Percentiles rank a stretch among this genome's conserved stretches.
phyloP scores from a whole-genome alignment of 2,797 vertebrate species.

The Hippocampus kuda region DNA sequence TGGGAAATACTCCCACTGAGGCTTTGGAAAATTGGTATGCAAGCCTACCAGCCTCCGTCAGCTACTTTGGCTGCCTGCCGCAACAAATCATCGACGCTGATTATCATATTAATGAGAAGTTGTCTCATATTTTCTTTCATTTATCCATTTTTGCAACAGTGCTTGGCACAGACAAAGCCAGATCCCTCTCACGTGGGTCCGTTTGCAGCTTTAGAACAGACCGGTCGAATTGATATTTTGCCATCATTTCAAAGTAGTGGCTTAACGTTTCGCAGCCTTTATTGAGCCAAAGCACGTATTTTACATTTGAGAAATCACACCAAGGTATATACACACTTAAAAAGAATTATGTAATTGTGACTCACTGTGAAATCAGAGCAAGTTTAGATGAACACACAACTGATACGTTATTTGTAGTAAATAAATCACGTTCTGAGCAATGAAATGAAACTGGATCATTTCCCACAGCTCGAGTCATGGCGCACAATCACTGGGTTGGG shows the following conservation, averaged over 20 bases:
- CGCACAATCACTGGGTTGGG: no score
- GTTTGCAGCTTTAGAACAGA: no score
- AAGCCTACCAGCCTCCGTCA: constrained; percentile 43
- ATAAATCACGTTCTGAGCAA: no score
- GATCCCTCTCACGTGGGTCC: constrained; percentile 16
- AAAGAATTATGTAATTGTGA: background rate
- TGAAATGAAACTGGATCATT: no score
- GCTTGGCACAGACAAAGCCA: constrained; percentile 56
- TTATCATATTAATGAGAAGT: constrained; percentile 67
- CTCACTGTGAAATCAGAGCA: no score
- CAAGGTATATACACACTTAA: background rate
- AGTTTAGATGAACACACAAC: constrained; percentile 19
- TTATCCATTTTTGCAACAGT: constrained; percentile 38
- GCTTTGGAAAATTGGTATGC: constrained; percentile 18
- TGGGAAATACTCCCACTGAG: constrained; percentile 17
- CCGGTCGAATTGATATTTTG: no score
- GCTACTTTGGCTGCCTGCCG: constrained; percentile 57
- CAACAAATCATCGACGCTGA: constrained; percentile 55
- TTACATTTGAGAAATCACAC: background rate
- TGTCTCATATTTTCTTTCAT: constrained; percentile 50
- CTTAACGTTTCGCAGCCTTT: no score
- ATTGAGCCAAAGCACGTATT: no score
- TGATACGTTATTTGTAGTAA: constrained; percentile 8
- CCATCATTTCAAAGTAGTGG: no score
- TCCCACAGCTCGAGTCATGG: no score